Base-by-base conservation (phyloP, 2,113 vertebrate genomes). In the Trematocara nigrifrons region DNA sequence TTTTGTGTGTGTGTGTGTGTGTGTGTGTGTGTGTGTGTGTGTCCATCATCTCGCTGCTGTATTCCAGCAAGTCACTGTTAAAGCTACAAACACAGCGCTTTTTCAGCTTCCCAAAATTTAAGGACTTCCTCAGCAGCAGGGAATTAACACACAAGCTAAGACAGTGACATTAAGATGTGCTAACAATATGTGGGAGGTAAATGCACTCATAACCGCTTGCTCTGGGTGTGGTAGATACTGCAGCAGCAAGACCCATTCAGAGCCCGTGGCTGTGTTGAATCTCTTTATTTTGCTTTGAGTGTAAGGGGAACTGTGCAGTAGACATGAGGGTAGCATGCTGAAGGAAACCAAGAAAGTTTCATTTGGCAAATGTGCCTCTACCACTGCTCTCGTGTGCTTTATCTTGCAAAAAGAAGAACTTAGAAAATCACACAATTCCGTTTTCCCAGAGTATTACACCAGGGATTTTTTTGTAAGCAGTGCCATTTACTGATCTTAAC, bases 161-260 rank as follows among this genome's bases (percentile, higher is more conserved):
- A 38, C 18, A 20, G 33, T 22, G 49, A 18, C 10, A 11, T 15
- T 85, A 10, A 47, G 33, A 80, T 82, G 64, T 86, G 61, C 11
- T 64, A 31, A 83, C 40, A 57, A 20, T 79, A 42, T 56, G 82
- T 89, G 83, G 64, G 85, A 88, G 86, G 47, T 79, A 80, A 87
- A 81, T 22, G 56, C 71, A 38, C 57, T 45, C 80, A 13, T 26
- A 57, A 80, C 35, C 52, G 33, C 20, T 71, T 51, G 56, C 51
- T 45, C 20, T 61, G 93, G 93, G 94, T 93, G 94, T 94, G 93
- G 93, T 93, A 78, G 80, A 92, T 88, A 85, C 91, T 91, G 47
- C 92, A 86, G 81, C 71, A 78, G 80, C 87, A 38, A 35, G 11
- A 93, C 87, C 91, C 88, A 89, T 53, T 79, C 22, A 51, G 53